phyloP scores from a whole-genome alignment of 2,888 invertebrate genomes.

The Gymnosoma rotundatum region DNA sequence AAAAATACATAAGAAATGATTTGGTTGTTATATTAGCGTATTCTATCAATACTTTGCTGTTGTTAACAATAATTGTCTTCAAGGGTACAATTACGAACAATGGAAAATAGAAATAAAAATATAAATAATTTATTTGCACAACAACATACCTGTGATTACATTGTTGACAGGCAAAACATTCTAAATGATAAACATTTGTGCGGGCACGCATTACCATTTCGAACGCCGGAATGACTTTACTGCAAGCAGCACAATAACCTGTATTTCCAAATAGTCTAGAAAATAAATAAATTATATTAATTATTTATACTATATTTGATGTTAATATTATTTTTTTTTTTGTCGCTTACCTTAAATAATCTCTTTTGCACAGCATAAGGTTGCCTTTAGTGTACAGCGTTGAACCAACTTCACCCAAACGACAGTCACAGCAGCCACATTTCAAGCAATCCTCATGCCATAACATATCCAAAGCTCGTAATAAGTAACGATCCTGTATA shows the following conservation, averaged over 20 bases:
- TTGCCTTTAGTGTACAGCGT: slow-evolving; percentile 97
- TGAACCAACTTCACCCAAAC: slow-evolving; percentile 97
- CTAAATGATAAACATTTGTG: slow-evolving; percentile 98
- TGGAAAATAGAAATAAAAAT: slow-evolving; percentile 15
- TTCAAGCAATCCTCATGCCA: slow-evolving; percentile 99
- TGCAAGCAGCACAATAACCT: slow-evolving; percentile 98
- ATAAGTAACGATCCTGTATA: slow-evolving; percentile 94
- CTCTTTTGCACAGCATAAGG: slow-evolving; percentile 96
- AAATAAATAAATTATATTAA: slow-evolving; percentile 14
- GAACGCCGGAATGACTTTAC: slow-evolving; percentile 98
- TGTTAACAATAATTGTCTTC: slow-evolving; percentile 53
- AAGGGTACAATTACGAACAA: slow-evolving; percentile 55
- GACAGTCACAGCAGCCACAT: slow-evolving; percentile 98
- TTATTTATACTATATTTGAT: not conserved
- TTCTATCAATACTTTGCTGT: slow-evolving; percentile 51
- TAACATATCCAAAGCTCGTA: slow-evolving; percentile 95
- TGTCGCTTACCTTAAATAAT: slow-evolving; percentile 91
- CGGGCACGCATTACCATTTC: slow-evolving; percentile 99
- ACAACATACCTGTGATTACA: slow-evolving; percentile 90
- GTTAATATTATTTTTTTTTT: not conserved
- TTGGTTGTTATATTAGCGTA: slow-evolving; percentile 32
- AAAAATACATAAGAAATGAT: slow-evolving; percentile 61
- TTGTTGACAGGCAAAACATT: slow-evolving; percentile 99
- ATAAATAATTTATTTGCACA: slow-evolving; percentile 24
- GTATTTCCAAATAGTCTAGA: slow-evolving; percentile 95